Evolutionary conservation across 2,113 vertebrate genomes (phyloP), one percentile per base, ranked within the genome.

Genomic region (Mystacornis crossleyi): DNA sequence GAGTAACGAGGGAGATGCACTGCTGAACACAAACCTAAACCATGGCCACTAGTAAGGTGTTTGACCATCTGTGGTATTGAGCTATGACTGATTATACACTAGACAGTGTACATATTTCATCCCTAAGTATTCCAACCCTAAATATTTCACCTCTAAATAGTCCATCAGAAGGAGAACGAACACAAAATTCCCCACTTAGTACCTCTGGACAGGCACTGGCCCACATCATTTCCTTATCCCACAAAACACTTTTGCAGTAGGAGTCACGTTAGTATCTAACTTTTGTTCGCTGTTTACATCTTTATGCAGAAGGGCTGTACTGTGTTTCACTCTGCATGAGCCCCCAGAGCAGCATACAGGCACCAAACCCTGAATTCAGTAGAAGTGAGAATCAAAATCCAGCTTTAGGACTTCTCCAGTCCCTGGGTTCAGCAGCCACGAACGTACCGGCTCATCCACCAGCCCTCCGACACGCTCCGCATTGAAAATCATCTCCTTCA

Each of bases 401-500:
- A 62, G 40, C 28, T 47, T 43, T 4, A 45, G 64, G 71, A 54
- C 29, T 48, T 16, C 9, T 25, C 26, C 19, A 2, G 7, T 18
- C 5, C 2, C 66, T 34, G 72, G 61, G 23, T 10, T 36, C 10
- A 2, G 48, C 4, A 78, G 55, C 61, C 36, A 73, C 72, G 34
- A 97, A 99, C 99, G 6, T 98, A 99, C 99, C 98, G 99, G 98
- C 95, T 99, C 99, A 73, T 99, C 98, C 98, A 98, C 99, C 93
- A 99, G 98, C 97, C 99, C 98, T 64, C 99, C 99, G 14, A 99
- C 99, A 93, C 99, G 98, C 97, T 99, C 99, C 4, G 99, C 98
- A 43, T 99, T 99, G 99, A 99, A 99, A 64, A 98, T 98, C 98
- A 98, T 99, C 95, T 99, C 99, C 97, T 99, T 99, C 97, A 99